Percentiles rank a stretch among this genome's conserved stretches.
Conservation (phyloP, 1,140 invertebrate genomes). For the Bombus vancouverensis region DNA sequence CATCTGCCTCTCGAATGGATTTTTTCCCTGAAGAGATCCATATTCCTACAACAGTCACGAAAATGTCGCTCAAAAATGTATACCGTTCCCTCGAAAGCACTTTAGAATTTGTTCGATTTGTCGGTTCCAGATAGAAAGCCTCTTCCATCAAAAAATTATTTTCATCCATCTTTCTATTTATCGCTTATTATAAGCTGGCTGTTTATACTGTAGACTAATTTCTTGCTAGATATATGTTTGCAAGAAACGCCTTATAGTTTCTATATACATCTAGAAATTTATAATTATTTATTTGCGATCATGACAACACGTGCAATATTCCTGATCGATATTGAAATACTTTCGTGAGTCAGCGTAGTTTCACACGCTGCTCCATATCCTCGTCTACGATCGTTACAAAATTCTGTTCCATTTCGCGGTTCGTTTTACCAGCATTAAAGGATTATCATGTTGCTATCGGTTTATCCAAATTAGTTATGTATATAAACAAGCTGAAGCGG, state of each 20-base stretch:
- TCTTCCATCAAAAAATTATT: not conserved
- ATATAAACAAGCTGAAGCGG: not conserved
- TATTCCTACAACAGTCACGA: not conserved
- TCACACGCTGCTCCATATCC: not conserved
- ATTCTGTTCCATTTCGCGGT: not conserved
- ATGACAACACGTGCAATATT: no score
- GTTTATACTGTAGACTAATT: no score
- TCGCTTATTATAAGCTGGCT: no score
- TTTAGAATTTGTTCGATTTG: no score
- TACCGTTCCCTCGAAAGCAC: not conserved
- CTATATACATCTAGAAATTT: no score
- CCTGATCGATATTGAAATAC: no score
- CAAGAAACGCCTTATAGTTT: no score
- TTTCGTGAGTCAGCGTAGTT: not conserved
- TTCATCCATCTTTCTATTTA: not conserved
- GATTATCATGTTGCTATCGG: no score
- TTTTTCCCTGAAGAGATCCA: not conserved
- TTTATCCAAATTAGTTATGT: slow-evolving; percentile 8
- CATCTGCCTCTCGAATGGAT: not conserved
- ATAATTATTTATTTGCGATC: no score
- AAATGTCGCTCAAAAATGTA: not conserved
- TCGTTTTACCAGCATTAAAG: not conserved
- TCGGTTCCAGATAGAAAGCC: no score
- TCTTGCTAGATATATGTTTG: no score
- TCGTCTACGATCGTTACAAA: not conserved